Evolutionary conservation across 2,888 invertebrate species (phyloP).

Genomic region (Cylindroiulus punctatus): DNA sequence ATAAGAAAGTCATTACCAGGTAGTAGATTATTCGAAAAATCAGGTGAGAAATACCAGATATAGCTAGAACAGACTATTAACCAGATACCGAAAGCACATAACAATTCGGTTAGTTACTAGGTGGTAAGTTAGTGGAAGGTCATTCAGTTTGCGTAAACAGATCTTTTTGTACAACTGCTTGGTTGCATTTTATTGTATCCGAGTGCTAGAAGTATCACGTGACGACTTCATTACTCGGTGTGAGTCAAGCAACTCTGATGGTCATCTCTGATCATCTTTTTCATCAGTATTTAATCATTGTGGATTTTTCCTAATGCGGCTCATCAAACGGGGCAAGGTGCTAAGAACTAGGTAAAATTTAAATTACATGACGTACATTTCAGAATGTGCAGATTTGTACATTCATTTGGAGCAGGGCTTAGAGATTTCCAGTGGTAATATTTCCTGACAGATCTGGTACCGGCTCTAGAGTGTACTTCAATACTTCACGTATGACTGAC

Average conservation of each 20-base stretch:
- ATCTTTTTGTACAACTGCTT: neutral
- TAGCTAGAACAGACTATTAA: neutral
- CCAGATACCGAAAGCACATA: neutral
- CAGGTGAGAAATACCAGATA: neutral
- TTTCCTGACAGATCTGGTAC: neutral
- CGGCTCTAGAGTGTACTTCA: neutral
- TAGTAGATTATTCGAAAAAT: neutral
- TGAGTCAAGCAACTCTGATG: neutral
- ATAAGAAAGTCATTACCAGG: neutral
- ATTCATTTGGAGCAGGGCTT: neutral
- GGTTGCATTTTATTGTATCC: neutral
- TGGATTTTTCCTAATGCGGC: too few relatives aligned
- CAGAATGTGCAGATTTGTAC: neutral
- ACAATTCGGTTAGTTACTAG: constrained; percentile 25
- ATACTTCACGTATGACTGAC: neutral
- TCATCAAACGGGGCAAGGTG: too few relatives aligned
- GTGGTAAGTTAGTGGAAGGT: constrained; percentile 30
- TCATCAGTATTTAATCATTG: neutral
- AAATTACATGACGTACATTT: too few relatives aligned
- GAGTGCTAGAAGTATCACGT: neutral
- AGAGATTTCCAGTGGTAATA: neutral
- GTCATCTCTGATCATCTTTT: neutral
- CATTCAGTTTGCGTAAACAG: neutral
- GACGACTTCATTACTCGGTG: neutral
- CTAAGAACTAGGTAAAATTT: too few relatives aligned